Base-by-base conservation (phyloP, 2,797 vertebrate species). In the Telmatherina bonti region DNA sequence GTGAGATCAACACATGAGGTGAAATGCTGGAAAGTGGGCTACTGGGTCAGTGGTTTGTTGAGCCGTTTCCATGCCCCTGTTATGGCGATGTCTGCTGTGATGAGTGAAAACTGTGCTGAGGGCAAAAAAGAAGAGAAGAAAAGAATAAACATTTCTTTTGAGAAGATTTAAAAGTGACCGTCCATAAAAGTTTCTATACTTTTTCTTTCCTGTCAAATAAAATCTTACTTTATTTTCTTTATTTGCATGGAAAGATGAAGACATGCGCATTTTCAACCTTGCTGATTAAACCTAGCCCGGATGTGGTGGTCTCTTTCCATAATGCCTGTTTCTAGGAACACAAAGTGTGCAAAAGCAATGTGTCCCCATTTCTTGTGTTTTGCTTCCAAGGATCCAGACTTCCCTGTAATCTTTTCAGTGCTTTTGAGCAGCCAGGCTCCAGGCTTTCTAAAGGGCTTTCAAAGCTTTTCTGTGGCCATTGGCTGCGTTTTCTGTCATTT, bases 11-110 rank as follows among this genome's bases (percentile, higher is more conserved):
- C 59, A 64, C 62, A 15, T 29, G 49, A 53, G 61, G 33, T 33
- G 54, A 62, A 64, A 62, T 31, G 56, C 24, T 57, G 52, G 56
- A 81, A 86, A 89, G 62, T 86, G 78, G 86, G 85, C 88, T 84
- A 82, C 84, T 85, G 88, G 86, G 86, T 89, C 87, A 88, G 67
- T 79, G 72, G 70, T 79, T 85, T 72, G 70, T 81, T 11, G 3
- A 70, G 78, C 43, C 62, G 7, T 4, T 43, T 24, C 65, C 53
- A 13, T 51, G 56, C 43, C 59, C 11, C 65, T 63, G 47, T 74
- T 36, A 43, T 68, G 30, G 54, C 20, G 45, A 63, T 55, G 15
- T 74, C 30, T 26, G 61, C 41, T 33, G 5, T 13, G 49, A 76
- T 66, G 20, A 68, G 13, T 11, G 31, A 52, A n/a, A 74, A 31